These are phyloP conservation scores for Lasiurus borealis DNA, from an alignment of 2,113 vertebrate species.

Conservation along the genomic window DNA sequence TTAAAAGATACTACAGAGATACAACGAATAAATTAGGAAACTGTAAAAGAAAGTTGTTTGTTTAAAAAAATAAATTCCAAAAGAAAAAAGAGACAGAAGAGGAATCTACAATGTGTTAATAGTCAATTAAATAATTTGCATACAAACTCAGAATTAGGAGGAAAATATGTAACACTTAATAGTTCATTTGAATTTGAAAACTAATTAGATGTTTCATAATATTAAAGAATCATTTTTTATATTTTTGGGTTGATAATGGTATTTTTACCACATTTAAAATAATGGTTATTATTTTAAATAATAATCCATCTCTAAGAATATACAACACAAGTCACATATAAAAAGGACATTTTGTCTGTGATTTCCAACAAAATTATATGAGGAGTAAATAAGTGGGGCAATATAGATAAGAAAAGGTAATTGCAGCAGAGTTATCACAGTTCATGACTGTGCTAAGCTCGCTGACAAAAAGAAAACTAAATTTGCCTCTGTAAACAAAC, in stretches of 20 bases:
- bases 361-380: neutral
- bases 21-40: neutral
- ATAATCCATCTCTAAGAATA: neutral
- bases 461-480: neutral
- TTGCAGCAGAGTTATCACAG: neutral
- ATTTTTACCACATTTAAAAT: too few relatives aligned
- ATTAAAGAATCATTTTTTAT: neutral
- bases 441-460: neutral
- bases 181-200: constrained; percentile 30
- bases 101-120: neutral
- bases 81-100: neutral
- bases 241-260: neutral
- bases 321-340: neutral
- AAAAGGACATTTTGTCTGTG: neutral
- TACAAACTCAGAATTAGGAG: neutral
- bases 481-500: neutral
- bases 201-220: neutral
- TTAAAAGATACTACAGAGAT: neutral
- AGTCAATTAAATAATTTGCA: neutral
- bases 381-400: neutral
- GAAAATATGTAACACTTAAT: neutral
- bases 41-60: neutral
- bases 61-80: constrained; percentile 33
- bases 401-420: neutral
- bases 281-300: neutral